Percentiles rank a stretch among this genome's conserved stretches.
phyloP scores from a whole-genome alignment of 35 echinoderm and acorn worm genomes.

The Anneissia japonica region DNA sequence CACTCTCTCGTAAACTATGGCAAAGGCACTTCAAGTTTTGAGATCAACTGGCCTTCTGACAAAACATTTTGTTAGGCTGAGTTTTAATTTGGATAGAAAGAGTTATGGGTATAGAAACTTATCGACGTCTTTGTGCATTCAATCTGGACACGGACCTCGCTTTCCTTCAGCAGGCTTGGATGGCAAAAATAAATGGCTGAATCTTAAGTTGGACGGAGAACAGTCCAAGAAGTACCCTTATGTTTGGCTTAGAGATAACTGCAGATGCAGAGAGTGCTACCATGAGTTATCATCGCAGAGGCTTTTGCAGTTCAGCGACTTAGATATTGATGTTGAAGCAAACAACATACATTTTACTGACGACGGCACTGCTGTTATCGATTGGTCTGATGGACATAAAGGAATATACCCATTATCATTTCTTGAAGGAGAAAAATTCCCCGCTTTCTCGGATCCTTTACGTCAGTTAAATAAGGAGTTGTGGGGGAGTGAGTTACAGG shows the following conservation, averaged over 20 bases:
- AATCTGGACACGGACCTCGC: background rate
- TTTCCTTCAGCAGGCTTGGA: background rate
- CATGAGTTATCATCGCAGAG: slow-evolving; percentile 30
- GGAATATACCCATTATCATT: too few species aligned
- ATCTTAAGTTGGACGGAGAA: background rate
- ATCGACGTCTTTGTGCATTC: background rate
- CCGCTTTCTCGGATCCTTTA: too few species aligned
- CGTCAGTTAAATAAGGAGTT: too few species aligned
- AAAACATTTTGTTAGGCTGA: background rate
- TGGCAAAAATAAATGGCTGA: background rate
- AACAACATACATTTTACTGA: too few species aligned
- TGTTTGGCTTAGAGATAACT: slow-evolving; percentile 88
- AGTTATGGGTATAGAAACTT: background rate
- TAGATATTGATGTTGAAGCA: slow-evolving; percentile 58
- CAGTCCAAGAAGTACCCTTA: slow-evolving; percentile 58
- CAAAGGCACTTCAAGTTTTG: background rate
- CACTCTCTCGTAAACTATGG: background rate
- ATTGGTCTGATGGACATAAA: too few species aligned
- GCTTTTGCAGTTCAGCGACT: slow-evolving; percentile 35
- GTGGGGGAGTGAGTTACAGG: too few species aligned
- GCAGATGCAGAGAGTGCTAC: slow-evolving; percentile 61
- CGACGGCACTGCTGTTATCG: too few species aligned
- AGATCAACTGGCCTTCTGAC: background rate
- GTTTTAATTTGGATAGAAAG: background rate
- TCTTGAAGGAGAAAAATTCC: too few species aligned